Conservation (phyloP, 1,140 invertebrate genomes). For the Drosophila ambigua region DNA sequence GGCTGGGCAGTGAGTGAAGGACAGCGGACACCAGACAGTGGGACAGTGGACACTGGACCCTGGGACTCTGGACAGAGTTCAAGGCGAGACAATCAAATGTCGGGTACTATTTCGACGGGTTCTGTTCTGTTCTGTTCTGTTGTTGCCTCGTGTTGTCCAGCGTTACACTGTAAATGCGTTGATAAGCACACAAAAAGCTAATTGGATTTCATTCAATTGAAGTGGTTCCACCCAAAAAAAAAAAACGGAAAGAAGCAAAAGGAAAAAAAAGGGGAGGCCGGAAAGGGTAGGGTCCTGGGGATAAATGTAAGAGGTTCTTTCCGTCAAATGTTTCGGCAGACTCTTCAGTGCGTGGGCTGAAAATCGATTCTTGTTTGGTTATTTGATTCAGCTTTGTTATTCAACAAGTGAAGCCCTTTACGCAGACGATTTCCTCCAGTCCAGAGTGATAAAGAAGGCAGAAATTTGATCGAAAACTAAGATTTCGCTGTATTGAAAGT, state of each 20-base stretch:
- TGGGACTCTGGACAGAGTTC: constrained; percentile 6
- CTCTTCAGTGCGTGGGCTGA: not conserved
- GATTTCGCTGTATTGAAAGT: too few relatives aligned
- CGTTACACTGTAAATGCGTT: constrained; percentile 58
- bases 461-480: too few relatives aligned
- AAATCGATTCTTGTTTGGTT: not conserved
- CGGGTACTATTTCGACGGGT: constrained; percentile 63
- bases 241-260: not conserved
- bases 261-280: not conserved
- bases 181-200: constrained; percentile 71
- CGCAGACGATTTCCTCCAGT: too few relatives aligned
- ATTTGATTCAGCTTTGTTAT: too few relatives aligned
- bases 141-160: constrained; percentile 26
- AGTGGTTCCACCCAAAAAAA: constrained; percentile 6
- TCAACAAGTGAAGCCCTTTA: too few relatives aligned
- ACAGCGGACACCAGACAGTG: constrained; percentile 7
- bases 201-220: constrained; percentile 70
- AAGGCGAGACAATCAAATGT: constrained; percentile 62
- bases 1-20: constrained; percentile 4
- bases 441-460: too few relatives aligned
- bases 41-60: too few relatives aligned
- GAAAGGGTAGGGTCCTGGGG: constrained; percentile 4
- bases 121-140: constrained; percentile 36
- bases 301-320: not conserved
- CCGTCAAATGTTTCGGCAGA: too few relatives aligned